Evolutionary conservation across 2,888 invertebrate species (phyloP), one percentile per base, ranked within the genome.

Genomic region (Calameuta idolon): DNA sequence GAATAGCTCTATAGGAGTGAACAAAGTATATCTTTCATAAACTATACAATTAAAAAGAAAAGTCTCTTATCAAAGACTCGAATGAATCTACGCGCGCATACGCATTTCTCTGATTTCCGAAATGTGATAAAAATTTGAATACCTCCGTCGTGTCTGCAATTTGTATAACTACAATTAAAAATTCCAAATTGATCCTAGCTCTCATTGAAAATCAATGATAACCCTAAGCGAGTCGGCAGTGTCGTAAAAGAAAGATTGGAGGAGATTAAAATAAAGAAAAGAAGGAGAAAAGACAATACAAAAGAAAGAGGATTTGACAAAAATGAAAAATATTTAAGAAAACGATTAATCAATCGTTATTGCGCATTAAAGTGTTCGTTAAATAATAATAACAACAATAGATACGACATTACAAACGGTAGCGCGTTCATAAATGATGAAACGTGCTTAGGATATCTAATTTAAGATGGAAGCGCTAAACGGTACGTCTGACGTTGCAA

Each of bases 291-390:
- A 23, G 37, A 55, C 37, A 34, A 77, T 23, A 23, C 9, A 55
- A 55, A 55, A 55, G 23, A 5, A 55, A 55, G 55, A 55, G 23
- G 12, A 35, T 55, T 55, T 9, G 23, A 55, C 9, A 23, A 5
- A 23, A 55, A 55, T 55, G 55, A 23, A 23, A 23, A 23, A 23
- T 23, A 55, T 55, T 55, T 5, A 23, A 15, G 23, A 23, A 55
- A 55, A 23, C 55, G 55, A 55, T 23, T 37, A 40, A 31, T 77
- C 73, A 55, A 55, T 79, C 30, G 40, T n/a, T 77, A 69, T 40
- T 68, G 68, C 75, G 74, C 71, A 71, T 80, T 76, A 69, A 74
- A 34, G 23, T 55, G 55, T 55, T 23, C 55, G 55, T 55, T 55
- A 55, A 55, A 55, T 55, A 23, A 55, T 55, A 55, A 23, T 55